Conservation (phyloP, 2,888 invertebrate genomes). For the Branchipolynoe longqiensis region DNA sequence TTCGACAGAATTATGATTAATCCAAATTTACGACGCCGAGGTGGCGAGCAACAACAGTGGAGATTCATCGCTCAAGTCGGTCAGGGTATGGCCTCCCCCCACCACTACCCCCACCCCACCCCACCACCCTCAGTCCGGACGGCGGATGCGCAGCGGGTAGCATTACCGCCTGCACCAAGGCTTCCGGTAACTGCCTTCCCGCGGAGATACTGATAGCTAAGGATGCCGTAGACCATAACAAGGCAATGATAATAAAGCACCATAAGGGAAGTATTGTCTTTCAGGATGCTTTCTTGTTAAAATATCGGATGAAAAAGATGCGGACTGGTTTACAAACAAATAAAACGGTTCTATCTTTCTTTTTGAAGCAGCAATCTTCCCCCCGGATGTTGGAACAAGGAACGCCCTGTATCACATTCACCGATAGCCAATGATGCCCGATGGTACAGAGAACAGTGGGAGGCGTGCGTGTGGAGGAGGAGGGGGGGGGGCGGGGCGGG, state of each 20-base stretch:
- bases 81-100: too few species aligned
- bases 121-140: background rate
- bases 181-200: background rate
- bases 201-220: background rate
- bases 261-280: constrained; percentile 3
- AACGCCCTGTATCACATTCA: constrained; percentile 20
- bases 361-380: constrained; percentile 9
- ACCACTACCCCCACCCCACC: background rate
- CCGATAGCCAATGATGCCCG: background rate
- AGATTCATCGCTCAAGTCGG: too few species aligned
- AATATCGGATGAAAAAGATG: constrained; percentile 15
- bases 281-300: background rate
- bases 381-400: background rate
- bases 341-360: background rate
- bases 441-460: constrained; percentile 14
- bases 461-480: too few species aligned
- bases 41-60: too few species aligned
- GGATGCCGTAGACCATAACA: background rate
- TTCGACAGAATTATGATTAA: too few species aligned
- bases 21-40: too few species aligned
- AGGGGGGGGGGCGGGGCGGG: too few species aligned
- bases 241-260: too few species aligned
- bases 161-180: background rate
- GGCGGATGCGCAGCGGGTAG: background rate
- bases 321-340: background rate